Base-by-base conservation (phyloP, 2,888 invertebrate species). In the Dysmachus trigonus region DNA sequence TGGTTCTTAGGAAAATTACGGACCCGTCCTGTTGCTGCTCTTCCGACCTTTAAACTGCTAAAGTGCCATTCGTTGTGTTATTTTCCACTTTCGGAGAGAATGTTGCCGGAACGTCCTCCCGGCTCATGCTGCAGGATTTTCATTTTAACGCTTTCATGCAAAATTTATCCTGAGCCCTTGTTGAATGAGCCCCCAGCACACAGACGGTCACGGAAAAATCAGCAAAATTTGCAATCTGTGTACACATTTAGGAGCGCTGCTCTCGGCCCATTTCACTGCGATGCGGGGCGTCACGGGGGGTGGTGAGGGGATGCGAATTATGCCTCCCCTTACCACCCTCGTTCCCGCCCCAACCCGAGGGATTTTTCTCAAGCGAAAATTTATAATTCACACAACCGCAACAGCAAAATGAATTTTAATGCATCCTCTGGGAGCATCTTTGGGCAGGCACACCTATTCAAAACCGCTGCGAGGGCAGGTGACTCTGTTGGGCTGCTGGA, bases 371-470 rank as follows among this genome's bases (percentile, higher is more conserved):
- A 41, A 62, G 62, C 62, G 53, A 74, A 51, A 85, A 85, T 85
- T 47, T 51, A 85, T 85, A 85, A 85, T 85, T 85, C 47, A 85
- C 51, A 74, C 41, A n/a, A 74, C 85, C 85, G 85, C 85, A 85
- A 53, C 74, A 85, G 73, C 53, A 85, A 73, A 74, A 85, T 85
- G 85, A 85, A 85, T 85, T 85, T 85, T 85, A 85, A 85, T 85
- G 74, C 85, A 83, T 83, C 62, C 72, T 71, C n/a, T 41, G 83
- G 83, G 71, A 83, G 72, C 41, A 72, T 72, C 81, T 62, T 33
- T 35, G 27, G 22, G 35, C 33, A 62, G 35, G 35, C 53, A 82
- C 53, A 82, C 53, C 62, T 82, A 53, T 82, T 62, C 62, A 62
- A 62, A 27, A 62, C 33, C 33, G 6, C 62, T 33, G 10, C 35